Evolutionary conservation across 2,113 vertebrate species (phyloP), one percentile per base, ranked within the genome.

Genomic region (Hyaena hyaena): DNA sequence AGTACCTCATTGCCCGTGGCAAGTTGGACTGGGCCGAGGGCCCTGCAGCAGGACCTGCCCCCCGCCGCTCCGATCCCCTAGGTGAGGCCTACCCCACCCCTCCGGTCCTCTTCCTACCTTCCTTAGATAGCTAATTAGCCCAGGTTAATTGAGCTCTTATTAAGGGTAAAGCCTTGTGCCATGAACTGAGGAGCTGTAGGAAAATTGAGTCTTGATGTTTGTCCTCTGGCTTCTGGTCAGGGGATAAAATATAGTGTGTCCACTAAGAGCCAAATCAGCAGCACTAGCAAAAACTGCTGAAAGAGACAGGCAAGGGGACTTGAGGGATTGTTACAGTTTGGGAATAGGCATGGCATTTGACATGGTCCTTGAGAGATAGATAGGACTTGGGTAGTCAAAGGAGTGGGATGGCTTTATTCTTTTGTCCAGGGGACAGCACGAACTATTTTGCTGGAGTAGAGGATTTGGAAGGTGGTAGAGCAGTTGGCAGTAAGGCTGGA

Each of bases 1-100:
- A 99, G 98, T 99, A 99, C 98, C 99, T 99, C 96, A 99, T 99
- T 17, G 99, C 99, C 63, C 99, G 99, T 48, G 99, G 99, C 55
- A 99, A 99, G 98, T 97, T 99, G 98, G 99, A 99, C 98, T 99
- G 99, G 99, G 92, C 98, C 0, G 99, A 99, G 39, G 96, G 98
- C 2, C 98, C 98, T 17, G 88, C 97, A n/a, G 97, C 98, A 2
- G 98, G 98, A 83, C 99, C 99, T 5, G 88, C 98, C 3, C 98
- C 99, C 68, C 98, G 99, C 71, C 99, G 99, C 88, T 98, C 99
- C 0, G 99, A 99, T 95, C 98, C 99, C 8, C 98, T 99, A 61
- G 99, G 99, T 99, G 97, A 98, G 98, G 53, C 33, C 15, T 45
- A 7, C 65, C 7, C 50, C 2, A 23, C 43, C 26, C 15, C 74